phyloP scores from a whole-genome alignment of 2,113 vertebrate species.

The Zootoca vivipara region DNA sequence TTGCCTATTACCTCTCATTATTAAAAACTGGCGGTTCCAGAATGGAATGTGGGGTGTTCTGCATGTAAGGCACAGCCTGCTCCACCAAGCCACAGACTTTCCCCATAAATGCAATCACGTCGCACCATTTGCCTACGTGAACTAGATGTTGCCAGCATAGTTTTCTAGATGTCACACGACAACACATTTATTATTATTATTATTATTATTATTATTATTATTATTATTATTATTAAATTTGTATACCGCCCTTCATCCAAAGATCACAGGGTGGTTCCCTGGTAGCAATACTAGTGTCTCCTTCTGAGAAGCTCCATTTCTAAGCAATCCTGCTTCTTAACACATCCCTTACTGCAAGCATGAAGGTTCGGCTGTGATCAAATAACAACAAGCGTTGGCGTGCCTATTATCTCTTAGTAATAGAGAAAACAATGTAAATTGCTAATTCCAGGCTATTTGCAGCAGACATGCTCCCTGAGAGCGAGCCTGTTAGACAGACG shows the following conservation, averaged over 20 bases:
- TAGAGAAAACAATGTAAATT: background rate
- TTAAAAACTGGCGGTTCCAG: too few relatives aligned
- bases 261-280: background rate
- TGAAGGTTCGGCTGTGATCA: background rate
- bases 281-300: slow-evolving; percentile 13
- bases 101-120: too few relatives aligned
- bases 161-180: too few relatives aligned
- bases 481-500: background rate
- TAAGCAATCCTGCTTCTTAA: background rate
- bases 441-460: background rate
- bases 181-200: too few relatives aligned
- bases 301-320: background rate
- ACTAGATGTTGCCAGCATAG: background rate
- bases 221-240: too few relatives aligned
- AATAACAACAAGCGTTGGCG: background rate
- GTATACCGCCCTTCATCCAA: too few relatives aligned
- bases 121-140: background rate
- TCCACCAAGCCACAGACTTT: too few relatives aligned
- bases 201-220: too few relatives aligned
- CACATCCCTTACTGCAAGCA: too few relatives aligned
- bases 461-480: background rate
- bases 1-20: too few relatives aligned
- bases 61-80: too few relatives aligned
- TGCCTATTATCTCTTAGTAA: background rate
- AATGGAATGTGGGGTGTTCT: too few relatives aligned